Conservation (phyloP, 2,797 vertebrate species). For the Lophius americanus region DNA sequence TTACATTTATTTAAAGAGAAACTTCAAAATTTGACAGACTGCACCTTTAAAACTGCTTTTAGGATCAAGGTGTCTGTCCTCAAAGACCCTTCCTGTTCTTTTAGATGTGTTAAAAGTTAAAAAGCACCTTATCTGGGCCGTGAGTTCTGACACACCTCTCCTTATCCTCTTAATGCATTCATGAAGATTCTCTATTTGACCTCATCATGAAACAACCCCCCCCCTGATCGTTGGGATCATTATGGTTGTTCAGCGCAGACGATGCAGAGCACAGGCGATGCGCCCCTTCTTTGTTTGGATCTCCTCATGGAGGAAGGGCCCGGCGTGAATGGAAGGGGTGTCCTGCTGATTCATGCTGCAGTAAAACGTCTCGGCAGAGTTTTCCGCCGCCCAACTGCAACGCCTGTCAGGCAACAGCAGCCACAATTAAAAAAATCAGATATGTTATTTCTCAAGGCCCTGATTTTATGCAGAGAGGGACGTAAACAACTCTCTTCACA, state of each 20-base stretch:
- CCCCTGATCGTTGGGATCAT: constrained; percentile 27
- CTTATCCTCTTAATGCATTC: constrained; percentile 45
- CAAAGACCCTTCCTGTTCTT: neutral
- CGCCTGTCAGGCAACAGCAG: constrained; percentile 42
- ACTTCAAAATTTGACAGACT: no score
- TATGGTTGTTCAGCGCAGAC: constrained; percentile 32
- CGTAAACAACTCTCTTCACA: constrained; percentile 2
- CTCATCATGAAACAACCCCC: constrained; percentile 16
- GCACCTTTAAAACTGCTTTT: neutral
- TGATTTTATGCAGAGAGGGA: constrained; percentile 10
- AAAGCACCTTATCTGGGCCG: constrained; percentile 9
- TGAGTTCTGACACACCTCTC: constrained; percentile 23
- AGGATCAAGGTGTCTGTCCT: neutral
- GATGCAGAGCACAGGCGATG: no score
- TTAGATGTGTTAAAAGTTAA: constrained; percentile 1
- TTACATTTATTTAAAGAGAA: no score
- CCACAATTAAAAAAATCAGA: constrained; percentile 49
- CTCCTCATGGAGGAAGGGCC: constrained; percentile 38
- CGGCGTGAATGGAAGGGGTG: constrained; percentile 34
- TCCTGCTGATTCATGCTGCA: constrained; percentile 74
- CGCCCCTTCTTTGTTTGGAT: constrained; percentile 32
- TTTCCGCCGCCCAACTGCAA: constrained; percentile 45
- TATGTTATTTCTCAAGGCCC: constrained; percentile 39
- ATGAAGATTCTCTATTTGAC: constrained; percentile 27
- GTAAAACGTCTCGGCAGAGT: constrained; percentile 60